Base-by-base conservation (phyloP, 2,113 vertebrate species). In the Dicentrarchus labrax region DNA sequence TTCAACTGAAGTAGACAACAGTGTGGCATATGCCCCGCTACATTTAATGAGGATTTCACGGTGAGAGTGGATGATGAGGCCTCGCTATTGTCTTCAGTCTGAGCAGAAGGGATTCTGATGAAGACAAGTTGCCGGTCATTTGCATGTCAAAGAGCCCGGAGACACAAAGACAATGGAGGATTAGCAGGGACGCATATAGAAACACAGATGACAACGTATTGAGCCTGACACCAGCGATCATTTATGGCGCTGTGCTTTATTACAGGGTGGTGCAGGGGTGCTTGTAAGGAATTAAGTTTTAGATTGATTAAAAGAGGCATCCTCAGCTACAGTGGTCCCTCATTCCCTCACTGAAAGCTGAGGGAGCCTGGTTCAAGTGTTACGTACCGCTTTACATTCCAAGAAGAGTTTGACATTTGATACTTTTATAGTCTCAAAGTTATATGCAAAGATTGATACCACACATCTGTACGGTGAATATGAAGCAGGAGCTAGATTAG, bases 121-220 rank as follows among this genome's bases (percentile, higher is more conserved):
- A 90, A 93, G 91, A 91, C 82, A 91, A 91, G 91, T 90, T 82
- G 76, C 45, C 0, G 59, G 75, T 72, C 53, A 94, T 95, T 95
- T 95, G 88, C 95, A 95, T 95, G 87, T 89, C 78, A 94, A 95
- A 93, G 91, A 78, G 89, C 90, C 76, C 30, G 39, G 43, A 84
- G 87, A 80, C 51, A 79, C 84, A 71, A 82, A 93, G 86, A 93
- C 90, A 92, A 93, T 79, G 5, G 74, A 66, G 82, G 72, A 91
- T 92, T 94, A 89, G 4, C 65, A 16, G 22, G 54, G 62, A 67
- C 36, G 78, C 72, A 54, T 66, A 74, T 50, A 87, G 74, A 83
- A 73, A 91, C 77, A 87, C 89, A 93, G 92, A 94, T 93, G 92
- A 91, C 82, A 92, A 82, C 68, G 77, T 81, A 84, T 76, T 84